Base-by-base conservation (phyloP, 2,797 vertebrate species). In the Crocodylus rhombifer region DNA sequence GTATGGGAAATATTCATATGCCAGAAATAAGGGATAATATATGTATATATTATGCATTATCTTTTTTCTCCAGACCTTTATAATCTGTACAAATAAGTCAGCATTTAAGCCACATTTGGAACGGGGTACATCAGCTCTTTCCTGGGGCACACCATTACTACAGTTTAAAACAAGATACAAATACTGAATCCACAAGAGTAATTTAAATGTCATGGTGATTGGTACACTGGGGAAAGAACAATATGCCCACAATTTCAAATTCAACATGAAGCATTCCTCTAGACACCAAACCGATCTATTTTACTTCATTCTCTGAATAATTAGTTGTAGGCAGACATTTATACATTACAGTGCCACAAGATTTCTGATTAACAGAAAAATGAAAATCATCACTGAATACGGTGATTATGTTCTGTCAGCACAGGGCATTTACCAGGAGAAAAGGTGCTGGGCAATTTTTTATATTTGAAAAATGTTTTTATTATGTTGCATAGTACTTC, bases 361-460 rank as follows among this genome's bases (percentile, higher is more conserved):
- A 94, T 84, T 93, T 95, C 88, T 93, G 90, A 95, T 95, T 92
- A 94, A 86, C 85, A 89, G 95, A 80, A 96, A 90, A 95, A 93
- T 95, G 91, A 90, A 8, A 67, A 57, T 14, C 88, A 87, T 61
- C 91, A 60, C 87, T 96, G 95, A 97, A 96, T 96, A 84, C 94
- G 91, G 87, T 79, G 78, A 96, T 95, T 97, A 96, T 95, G 90
- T 84, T 96, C 93, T 77, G 94, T 93, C 88, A 93, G 87, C 85
- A 79, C 3, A 2, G 88, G 63, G 88, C 90, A 90, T 91, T 96
- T 94, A 96, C 87, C 89, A 92, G 94, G 92, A 97, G 96, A 88
- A 95, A 96, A 91, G 92, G 94, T 95, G 95, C 93, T 51, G 2
- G 95, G 95, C 96, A 91, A 89, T 87, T 85, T 88, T 86, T 86